phyloP scores from a whole-genome alignment of 2,797 vertebrate species.

The Rallus crepitans region DNA sequence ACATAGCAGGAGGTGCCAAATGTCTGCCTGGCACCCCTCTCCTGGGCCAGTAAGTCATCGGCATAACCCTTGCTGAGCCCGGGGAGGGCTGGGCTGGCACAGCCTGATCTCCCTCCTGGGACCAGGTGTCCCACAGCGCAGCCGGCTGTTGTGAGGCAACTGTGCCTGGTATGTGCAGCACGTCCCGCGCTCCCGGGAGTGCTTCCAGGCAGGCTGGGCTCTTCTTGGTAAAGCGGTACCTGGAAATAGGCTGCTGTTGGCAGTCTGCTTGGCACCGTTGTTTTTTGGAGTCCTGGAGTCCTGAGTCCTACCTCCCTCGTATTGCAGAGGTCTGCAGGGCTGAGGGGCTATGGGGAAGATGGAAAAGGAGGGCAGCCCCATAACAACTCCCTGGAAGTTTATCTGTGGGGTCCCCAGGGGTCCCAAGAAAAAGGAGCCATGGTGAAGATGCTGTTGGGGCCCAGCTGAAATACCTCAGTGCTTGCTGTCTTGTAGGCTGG shows the following conservation, averaged over 20 bases:
- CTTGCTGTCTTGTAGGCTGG: background rate
- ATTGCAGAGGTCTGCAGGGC: background rate
- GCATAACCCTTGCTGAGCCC: accelerated
- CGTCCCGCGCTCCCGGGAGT: background rate
- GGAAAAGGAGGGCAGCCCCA: background rate
- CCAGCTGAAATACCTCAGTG: background rate
- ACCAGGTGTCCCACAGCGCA: background rate
- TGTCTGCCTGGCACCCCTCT: background rate
- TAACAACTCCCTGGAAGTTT: background rate
- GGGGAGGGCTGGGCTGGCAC: background rate
- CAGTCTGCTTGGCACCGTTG: background rate
- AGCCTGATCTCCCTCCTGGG: background rate
- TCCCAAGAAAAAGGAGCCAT: background rate
- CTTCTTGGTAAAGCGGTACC: background rate
- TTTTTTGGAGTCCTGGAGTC: background rate
- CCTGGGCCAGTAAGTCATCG: background rate
- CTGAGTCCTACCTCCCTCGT: background rate
- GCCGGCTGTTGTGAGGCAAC: background rate
- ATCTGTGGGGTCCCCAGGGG: background rate
- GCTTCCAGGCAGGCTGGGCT: slow-evolving; percentile 1
- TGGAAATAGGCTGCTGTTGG: background rate
- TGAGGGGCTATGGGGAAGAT: background rate
- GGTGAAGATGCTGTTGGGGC: background rate
- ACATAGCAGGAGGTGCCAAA: background rate
- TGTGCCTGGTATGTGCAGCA: background rate